Conservation (phyloP, 2,797 vertebrate genomes). For the Lithobates pipiens region DNA sequence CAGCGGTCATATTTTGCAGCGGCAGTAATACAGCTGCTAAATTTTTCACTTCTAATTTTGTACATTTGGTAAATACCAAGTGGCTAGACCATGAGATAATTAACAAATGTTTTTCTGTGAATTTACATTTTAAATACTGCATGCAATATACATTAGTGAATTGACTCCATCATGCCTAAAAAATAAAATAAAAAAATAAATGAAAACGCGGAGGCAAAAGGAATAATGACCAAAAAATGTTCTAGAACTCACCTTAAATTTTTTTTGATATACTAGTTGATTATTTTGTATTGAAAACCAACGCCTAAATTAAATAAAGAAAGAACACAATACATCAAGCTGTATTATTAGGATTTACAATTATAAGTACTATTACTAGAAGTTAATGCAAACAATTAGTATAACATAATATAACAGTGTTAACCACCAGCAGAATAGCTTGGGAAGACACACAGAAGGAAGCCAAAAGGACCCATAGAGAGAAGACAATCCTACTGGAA, state of each 20-base stretch:
- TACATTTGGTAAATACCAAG: too few species aligned
- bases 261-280: slow-evolving; percentile 99
- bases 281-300: slow-evolving; percentile 99
- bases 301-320: slow-evolving; percentile 81
- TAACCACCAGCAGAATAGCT: slow-evolving; percentile 28
- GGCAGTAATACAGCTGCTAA: too few species aligned
- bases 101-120: too few species aligned
- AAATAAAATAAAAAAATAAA: too few species aligned
- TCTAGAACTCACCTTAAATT: slow-evolving; percentile 89
- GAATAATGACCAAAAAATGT: not conserved
- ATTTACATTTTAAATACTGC: too few species aligned
- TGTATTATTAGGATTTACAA: not conserved
- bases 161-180: too few species aligned
- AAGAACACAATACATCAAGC: not conserved
- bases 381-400: slow-evolving; percentile 21
- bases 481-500: not conserved
- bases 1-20: too few species aligned
- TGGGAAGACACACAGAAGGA: slow-evolving; percentile 10
- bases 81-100: too few species aligned
- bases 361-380: not conserved
- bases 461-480: not conserved
- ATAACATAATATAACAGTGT: slow-evolving; percentile 5
- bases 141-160: too few species aligned
- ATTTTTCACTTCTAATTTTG: too few species aligned
- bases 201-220: too few species aligned